Percentiles rank a stretch among this genome's conserved stretches.
phyloP scores from a whole-genome alignment of 2,113 vertebrate genomes.

The chimpanzee (Pan troglodytes) region NHGRI_mPanTro3-v2.1_pri NC_072403.2:91194501-91195000 shows the following conservation, averaged over 20 bases:
- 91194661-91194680: background rate
- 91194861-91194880: background rate
- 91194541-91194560: background rate
- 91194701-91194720: background rate
- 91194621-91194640: background rate
- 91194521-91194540: background rate
- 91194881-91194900: background rate
- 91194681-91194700: background rate
- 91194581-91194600: background rate
- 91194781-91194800: background rate
- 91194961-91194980: background rate
- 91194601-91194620: background rate
- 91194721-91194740: background rate
- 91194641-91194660: background rate
- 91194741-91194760: background rate
- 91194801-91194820: background rate
- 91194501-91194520: background rate
- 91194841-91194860: background rate
- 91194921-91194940: background rate
- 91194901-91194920: background rate
- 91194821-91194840: background rate
- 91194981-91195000: background rate
- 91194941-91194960: background rate
- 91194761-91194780: background rate
- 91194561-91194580: background rate